Evolutionary conservation across 1,140 invertebrate species (phyloP).

Genomic region (Drosophila elegans): DNA sequence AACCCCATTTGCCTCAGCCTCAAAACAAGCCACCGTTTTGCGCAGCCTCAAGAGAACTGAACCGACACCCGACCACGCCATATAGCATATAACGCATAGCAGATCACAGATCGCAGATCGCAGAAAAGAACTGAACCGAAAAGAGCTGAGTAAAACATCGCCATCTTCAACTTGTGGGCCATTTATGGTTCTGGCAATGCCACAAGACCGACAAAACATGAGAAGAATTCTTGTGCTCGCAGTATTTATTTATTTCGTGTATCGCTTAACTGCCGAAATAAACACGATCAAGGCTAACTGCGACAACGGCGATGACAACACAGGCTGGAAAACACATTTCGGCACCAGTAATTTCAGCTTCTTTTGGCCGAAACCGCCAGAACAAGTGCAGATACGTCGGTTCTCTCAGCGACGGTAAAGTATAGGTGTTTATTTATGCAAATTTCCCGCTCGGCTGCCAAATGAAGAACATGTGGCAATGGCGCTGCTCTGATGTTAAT

Average conservation of each 20-base stretch:
- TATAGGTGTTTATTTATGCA: slow-evolving; percentile 70
- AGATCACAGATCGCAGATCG: not conserved
- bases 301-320: slow-evolving; percentile 37
- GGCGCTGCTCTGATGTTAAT: slow-evolving; percentile 42
- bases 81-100: slow-evolving; percentile 5
- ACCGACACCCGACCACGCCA: slow-evolving; percentile 36
- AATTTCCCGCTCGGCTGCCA: slow-evolving; percentile 50
- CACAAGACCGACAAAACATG: slow-evolving; percentile 43
- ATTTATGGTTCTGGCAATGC: slow-evolving; percentile 71
- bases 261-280: slow-evolving; percentile 71
- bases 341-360: slow-evolving; percentile 34
- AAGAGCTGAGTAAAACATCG: slow-evolving; percentile 36
- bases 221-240: slow-evolving; percentile 69
- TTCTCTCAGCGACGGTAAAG: slow-evolving; percentile 37
- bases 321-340: slow-evolving; percentile 71
- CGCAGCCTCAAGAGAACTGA: slow-evolving; percentile 26
- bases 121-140: slow-evolving; percentile 6
- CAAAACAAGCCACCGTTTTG: slow-evolving; percentile 22
- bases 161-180: slow-evolving; percentile 44
- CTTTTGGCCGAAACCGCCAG: slow-evolving; percentile 9
- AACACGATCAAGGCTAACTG: slow-evolving; percentile 71
- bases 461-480: slow-evolving; percentile 56
- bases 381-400: slow-evolving; percentile 59
- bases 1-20: slow-evolving; percentile 39
- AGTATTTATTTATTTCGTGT: slow-evolving; percentile 70